Percentiles rank a stretch among this genome's conserved stretches.
Evolutionary conservation across 1,140 invertebrate species (phyloP).

Genomic region (Bombyx mandarina): DNA sequence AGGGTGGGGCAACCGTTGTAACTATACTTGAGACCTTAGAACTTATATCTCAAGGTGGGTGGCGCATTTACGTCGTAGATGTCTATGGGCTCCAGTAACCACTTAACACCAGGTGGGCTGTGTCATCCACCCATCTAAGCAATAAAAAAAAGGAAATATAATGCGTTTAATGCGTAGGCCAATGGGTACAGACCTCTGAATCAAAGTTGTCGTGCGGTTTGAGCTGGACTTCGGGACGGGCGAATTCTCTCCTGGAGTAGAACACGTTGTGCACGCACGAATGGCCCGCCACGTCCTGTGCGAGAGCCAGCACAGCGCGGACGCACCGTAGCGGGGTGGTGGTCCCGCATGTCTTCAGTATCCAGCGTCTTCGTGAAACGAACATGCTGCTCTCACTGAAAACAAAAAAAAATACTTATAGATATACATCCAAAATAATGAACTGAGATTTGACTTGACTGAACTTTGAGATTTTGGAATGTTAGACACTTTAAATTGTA

Average conservation of each 20-base stretch:
- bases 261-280: constrained; percentile 87
- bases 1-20: too few species aligned
- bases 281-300: constrained; percentile 88
- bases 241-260: constrained; percentile 97
- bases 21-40: too few species aligned
- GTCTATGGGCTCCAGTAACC: too few species aligned
- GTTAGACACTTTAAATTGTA: too few species aligned
- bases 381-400: constrained; percentile 98
- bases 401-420: background rate
- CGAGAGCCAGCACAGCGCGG: constrained; percentile 86
- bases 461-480: too few species aligned
- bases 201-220: constrained; percentile 90
- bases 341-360: constrained; percentile 98
- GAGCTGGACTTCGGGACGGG: constrained; percentile 91
- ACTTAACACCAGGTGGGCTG: too few species aligned
- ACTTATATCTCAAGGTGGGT: too few species aligned
- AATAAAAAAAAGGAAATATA: too few species aligned
- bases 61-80: too few species aligned
- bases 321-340: constrained; percentile 96
- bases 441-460: too few species aligned
- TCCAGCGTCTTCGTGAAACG: constrained; percentile 92
- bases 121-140: too few species aligned
- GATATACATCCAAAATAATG: too few species aligned
- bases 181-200: constrained; percentile 76
- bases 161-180: background rate